These are phyloP conservation scores for Otus sunia DNA, from an alignment of 2,113 vertebrate species.

Conservation along the genomic window DNA sequence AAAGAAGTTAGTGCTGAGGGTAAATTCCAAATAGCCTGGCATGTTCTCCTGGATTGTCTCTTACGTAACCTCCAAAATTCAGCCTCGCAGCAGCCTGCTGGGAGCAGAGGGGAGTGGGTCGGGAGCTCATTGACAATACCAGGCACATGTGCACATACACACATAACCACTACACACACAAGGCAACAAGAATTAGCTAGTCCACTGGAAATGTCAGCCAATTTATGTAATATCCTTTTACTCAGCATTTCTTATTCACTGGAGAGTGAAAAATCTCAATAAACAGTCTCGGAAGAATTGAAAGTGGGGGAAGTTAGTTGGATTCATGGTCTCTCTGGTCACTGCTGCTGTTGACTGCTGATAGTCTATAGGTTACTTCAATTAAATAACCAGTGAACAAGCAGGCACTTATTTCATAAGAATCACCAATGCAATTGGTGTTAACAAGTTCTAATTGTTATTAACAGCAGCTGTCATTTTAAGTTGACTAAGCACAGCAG, in stretches of 20 bases:
- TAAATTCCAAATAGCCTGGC: neutral
- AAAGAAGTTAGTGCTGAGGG: slow-evolving; percentile 2
- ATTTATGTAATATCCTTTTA: slow-evolving; percentile 39
- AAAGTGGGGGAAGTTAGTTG: neutral
- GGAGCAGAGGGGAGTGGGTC: neutral
- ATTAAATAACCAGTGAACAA: neutral
- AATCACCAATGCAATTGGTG: neutral
- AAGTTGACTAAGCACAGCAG: neutral
- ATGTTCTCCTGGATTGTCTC: neutral
- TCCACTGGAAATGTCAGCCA: slow-evolving; percentile 47
- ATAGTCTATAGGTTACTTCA: neutral
- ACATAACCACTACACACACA: neutral
- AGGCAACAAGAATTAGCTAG: slow-evolving; percentile 15
- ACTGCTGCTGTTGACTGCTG: neutral
- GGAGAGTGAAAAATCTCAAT: neutral
- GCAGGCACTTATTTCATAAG: neutral
- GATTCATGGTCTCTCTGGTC: neutral
- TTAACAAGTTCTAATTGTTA: slow-evolving; percentile 9
- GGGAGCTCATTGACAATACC: neutral
- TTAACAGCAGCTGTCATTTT: neutral
- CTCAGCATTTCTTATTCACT: slow-evolving; percentile 41
- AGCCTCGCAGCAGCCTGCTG: neutral
- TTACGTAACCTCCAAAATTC: neutral
- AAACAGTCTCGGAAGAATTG: neutral
- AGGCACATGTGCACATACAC: neutral